Conservation (phyloP, 2,113 vertebrate genomes). For the Cheirogaleus medius region DNA sequence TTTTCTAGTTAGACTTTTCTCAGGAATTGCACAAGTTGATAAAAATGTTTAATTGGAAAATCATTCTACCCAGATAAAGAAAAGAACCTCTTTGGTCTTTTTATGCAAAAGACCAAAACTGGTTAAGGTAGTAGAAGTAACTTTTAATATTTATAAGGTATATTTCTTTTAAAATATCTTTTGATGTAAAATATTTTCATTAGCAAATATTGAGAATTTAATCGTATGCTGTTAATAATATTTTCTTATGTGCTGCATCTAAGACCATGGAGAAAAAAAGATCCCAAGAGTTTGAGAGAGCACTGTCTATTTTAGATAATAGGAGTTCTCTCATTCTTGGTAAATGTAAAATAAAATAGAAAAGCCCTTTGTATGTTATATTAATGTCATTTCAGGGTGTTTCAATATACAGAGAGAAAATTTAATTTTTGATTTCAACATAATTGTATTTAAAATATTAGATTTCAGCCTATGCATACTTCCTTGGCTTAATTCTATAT, state of each 20-base stretch:
- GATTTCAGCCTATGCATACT: constrained; percentile 1
- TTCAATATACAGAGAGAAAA: constrained; percentile 50
- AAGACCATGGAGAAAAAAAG: neutral
- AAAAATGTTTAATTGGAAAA: constrained; percentile 50
- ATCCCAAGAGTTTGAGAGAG: constrained; percentile 13
- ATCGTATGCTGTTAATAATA: neutral
- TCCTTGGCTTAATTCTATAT: constrained; percentile 41
- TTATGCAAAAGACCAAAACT: neutral
- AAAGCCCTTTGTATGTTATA: constrained; percentile 44
- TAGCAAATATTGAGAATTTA: constrained; percentile 20
- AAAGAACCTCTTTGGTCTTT: neutral
- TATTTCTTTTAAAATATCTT: neutral
- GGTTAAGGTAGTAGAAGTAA: neutral
- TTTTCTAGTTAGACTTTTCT: neutral
- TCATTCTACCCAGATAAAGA: neutral
- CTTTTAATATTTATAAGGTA: constrained; percentile 13
- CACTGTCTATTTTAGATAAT: constrained; percentile 43
- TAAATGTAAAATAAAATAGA: constrained; percentile 46
- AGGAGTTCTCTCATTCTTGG: constrained; percentile 44
- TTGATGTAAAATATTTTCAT: constrained; percentile 5
- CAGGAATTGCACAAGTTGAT: neutral
- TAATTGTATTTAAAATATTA: constrained; percentile 71
- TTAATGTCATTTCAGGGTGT: constrained; percentile 41
- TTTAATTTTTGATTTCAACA: constrained; percentile 56
- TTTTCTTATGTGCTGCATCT: constrained; percentile 31